Evolutionary conservation across 2,113 vertebrate genomes (phyloP).

Genomic region (Balaeniceps rex): DNA sequence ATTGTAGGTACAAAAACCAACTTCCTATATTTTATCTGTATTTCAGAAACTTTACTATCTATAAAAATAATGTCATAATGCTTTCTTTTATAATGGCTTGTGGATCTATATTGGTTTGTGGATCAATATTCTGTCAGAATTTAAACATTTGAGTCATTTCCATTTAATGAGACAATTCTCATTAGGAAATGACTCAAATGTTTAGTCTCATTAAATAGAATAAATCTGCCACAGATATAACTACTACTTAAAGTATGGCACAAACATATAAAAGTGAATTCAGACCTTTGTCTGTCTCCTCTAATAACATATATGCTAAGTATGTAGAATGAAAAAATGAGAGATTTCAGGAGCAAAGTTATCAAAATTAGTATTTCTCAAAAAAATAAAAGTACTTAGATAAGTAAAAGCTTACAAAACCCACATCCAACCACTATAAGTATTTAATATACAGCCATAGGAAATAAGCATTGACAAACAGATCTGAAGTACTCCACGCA

Average conservation of each 20-base stretch:
- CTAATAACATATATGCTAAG: not conserved
- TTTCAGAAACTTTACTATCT: not conserved
- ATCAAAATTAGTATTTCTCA: not conserved
- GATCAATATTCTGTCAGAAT: not conserved
- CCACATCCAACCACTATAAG: not conserved
- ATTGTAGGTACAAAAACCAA: rapidly evolving
- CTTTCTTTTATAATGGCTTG: not conserved
- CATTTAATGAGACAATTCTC: not conserved
- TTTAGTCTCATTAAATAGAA: not conserved
- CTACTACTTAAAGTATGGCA: not conserved
- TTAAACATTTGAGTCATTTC: not conserved
- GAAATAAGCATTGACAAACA: not conserved
- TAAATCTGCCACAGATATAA: not conserved
- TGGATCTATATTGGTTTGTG: not conserved
- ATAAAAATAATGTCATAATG: not conserved
- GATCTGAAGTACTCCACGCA: not conserved
- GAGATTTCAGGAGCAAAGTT: not conserved
- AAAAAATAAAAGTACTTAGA: not conserved
- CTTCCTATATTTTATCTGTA: not conserved
- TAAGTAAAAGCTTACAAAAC: not conserved
- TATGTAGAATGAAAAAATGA: not conserved
- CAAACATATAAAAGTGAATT: not conserved
- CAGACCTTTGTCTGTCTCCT: not conserved
- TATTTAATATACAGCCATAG: not conserved
- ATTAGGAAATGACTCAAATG: no score